Conservation (phyloP, 2,797 vertebrate species). For the Enteromius thamalakanensis region DNA sequence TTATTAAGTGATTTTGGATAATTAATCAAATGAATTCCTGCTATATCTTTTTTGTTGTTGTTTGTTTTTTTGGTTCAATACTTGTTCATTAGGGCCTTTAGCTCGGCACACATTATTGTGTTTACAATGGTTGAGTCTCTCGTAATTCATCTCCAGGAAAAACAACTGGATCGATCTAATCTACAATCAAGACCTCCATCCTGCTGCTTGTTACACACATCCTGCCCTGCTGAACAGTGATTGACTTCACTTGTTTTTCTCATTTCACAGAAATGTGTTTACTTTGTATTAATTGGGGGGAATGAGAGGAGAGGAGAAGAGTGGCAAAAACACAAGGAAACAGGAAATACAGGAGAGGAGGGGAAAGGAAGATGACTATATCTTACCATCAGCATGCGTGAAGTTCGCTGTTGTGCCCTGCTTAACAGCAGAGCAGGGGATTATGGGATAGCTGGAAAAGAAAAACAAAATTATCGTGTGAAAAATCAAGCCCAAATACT, state of each 20-base stretch:
- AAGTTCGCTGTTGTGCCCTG: constrained; percentile 51
- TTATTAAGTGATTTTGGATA: neutral
- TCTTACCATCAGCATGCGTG: constrained; percentile 62
- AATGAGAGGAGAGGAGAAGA: constrained; percentile 3
- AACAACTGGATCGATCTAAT: constrained; percentile 72
- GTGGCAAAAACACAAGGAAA: constrained; percentile 26
- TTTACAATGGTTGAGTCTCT: constrained; percentile 36
- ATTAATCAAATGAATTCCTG: neutral
- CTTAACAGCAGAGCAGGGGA: constrained; percentile 54
- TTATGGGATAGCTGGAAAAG: constrained; percentile 60
- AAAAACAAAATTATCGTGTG: constrained; percentile 26
- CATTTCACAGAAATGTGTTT: constrained; percentile 16
- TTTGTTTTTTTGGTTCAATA: neutral
- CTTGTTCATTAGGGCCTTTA: constrained; percentile 12
- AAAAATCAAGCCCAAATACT: neutral
- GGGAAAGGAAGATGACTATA: neutral
- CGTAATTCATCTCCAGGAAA: constrained; percentile 64
- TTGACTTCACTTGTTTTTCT: constrained; percentile 18
- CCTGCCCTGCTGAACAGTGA: constrained; percentile 40
- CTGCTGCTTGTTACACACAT: constrained; percentile 63
- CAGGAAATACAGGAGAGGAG: neutral
- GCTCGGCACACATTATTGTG: constrained; percentile 30
- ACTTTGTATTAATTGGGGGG: constrained; percentile 39
- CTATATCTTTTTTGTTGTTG: no score
- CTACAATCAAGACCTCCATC: constrained; percentile 72